These are phyloP conservation scores for Amphibalanus amphitrite DNA, from an alignment of 1,140 invertebrate genomes.

Conservation along the genomic window DNA sequence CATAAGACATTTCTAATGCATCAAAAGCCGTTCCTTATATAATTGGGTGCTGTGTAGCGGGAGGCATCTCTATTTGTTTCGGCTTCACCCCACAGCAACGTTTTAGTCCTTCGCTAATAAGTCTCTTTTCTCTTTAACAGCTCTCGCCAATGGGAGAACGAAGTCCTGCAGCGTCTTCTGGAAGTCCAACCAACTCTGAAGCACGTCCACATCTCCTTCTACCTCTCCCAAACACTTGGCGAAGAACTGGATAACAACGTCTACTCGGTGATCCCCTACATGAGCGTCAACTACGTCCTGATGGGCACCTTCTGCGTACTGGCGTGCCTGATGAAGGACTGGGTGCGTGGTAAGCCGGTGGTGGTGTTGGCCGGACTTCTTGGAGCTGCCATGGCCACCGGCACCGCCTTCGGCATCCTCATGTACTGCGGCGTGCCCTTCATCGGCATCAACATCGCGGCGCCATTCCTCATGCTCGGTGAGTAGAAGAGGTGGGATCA, in stretches of 20 bases:
- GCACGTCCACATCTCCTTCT: slow-evolving; percentile 59
- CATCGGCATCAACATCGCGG: slow-evolving; percentile 55
- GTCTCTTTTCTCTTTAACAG: too few species aligned
- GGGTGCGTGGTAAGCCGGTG: slow-evolving; percentile 74
- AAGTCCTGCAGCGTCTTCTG: neutral
- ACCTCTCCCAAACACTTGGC: slow-evolving; percentile 66
- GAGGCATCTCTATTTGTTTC: too few species aligned
- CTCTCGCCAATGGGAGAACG: neutral
- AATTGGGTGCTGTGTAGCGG: too few species aligned
- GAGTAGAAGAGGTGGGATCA: too few species aligned
- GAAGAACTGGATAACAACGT: slow-evolving; percentile 75
- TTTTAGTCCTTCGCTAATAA: too few species aligned
- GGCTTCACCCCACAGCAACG: too few species aligned
- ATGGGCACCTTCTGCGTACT: slow-evolving; percentile 58
- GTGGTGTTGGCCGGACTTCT: slow-evolving; percentile 74
- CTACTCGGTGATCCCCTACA: slow-evolving; percentile 67
- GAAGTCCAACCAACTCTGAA: slow-evolving; percentile 34
- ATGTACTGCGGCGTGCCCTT: slow-evolving; percentile 81
- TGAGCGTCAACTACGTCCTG: slow-evolving; percentile 61
- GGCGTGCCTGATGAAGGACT: slow-evolving; percentile 58
- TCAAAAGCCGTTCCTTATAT: too few species aligned
- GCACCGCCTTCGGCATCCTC: slow-evolving; percentile 74
- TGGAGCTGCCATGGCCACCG: slow-evolving; percentile 70
- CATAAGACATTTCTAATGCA: too few species aligned
- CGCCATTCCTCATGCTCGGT: slow-evolving; percentile 36